Base-by-base conservation (phyloP, 2,888 invertebrate genomes). In the Ormyrus thymus region DNA sequence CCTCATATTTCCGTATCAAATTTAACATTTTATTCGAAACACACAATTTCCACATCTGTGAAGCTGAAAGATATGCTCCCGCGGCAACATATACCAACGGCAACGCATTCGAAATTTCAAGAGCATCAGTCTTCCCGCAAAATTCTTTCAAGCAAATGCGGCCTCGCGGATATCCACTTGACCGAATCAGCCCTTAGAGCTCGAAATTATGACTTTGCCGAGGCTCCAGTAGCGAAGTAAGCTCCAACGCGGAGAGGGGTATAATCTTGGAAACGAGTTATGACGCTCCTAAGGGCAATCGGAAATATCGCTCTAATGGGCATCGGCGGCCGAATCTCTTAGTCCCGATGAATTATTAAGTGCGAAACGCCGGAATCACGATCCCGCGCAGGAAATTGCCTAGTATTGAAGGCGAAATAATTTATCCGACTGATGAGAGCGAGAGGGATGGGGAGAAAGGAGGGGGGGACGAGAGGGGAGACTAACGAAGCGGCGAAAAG, bases 341-440 rank as follows among this genome's bases (percentile, higher is more conserved):
- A 13, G 50, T 48, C 10, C 71, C 46, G 65, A 56, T 66, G 66
- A 77, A 77, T 77, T 59, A 66, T 77, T 77, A 66, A 72, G 56
- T 46, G 73, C 48, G 71, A 59, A 45, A 10, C 45, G 62, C 7
- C 46, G 46, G n/a, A 66, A 53, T 68, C 59, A 55, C 11, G 15
- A 62, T 50, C 15, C 29, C 13, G 2, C 48, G 13, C 56, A 58
- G 71, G 51, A 76, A 76, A 73, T 68, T 78, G 72, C 53, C 66
- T 51, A 56, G 66, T 10, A 58, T 73, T 51, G 56, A 61, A 73
- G 62, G 48, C 55, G 46, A 70, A 79, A 79, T 79, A 79, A 79
- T 79, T 79, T 62, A 70, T 78, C 58, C 65, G 64, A 11, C 46
- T 51, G 64, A 70, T 65, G 56, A 58, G 64, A 50, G 15, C n/a